A percentile compares a stretch with the other conserved stretches of the same genome.
Evolutionary conservation across 2,113 vertebrate genomes (phyloP).

Genomic region (Peromyscus leucopus): DNA sequence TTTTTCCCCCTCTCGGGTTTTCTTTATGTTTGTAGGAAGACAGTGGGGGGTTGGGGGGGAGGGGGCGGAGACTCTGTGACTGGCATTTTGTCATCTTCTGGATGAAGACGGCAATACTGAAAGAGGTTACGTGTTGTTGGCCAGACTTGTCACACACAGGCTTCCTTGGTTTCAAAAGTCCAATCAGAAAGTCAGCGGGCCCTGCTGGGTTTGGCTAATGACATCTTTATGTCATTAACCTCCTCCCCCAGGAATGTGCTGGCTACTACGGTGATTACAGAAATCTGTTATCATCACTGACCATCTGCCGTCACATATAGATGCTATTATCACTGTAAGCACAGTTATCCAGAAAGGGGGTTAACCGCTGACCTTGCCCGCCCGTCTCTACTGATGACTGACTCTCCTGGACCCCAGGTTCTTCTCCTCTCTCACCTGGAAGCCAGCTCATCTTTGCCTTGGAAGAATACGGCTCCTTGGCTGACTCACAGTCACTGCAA

Average conservation of each 20-base stretch:
- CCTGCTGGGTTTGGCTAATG: neutral
- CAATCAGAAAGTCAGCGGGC: neutral
- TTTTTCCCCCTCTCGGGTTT: neutral
- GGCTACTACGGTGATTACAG: neutral
- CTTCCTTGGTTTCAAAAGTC: neutral
- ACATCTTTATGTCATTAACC: neutral
- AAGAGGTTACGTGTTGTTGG: neutral
- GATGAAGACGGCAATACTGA: neutral
- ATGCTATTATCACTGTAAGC: neutral
- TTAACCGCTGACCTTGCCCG: neutral
- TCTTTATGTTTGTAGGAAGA: neutral
- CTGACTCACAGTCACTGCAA: neutral
- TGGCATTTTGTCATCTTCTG: neutral
- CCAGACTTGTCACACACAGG: neutral
- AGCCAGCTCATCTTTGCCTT: neutral
- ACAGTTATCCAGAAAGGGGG: neutral
- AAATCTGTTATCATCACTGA: neutral
- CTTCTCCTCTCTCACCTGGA: neutral
- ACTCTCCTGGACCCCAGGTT: neutral
- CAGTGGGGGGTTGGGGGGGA: neutral
- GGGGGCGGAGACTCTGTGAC: neutral
- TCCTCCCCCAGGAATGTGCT: neutral
- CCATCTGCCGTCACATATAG: too few relatives aligned
- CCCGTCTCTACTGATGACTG: neutral
- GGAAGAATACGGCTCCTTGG: neutral